Base-by-base conservation (phyloP, 2,888 invertebrate genomes). In the Rotaria magnacalcarata region DNA sequence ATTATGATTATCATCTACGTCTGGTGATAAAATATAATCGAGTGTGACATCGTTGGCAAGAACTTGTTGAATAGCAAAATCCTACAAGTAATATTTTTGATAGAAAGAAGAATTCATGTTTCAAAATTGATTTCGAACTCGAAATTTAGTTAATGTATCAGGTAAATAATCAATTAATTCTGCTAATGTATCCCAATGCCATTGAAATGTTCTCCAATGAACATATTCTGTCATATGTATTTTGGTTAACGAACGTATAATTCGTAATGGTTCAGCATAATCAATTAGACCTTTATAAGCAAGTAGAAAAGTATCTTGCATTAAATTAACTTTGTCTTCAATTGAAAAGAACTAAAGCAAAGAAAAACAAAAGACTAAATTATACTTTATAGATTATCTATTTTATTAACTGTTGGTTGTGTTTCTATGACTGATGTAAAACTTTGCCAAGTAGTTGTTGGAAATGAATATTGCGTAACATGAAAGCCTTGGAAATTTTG, bases 131-230 rank as follows among this genome's bases (percentile, higher is more conserved):
- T 84, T 50, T n/a, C n/a, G 19, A 24, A 86, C 86, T 34, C 74
- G 84, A 41, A 86, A 84, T 74, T 54, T 85, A 7, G 67, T 47
- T 4, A 67, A 67, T 67, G 74, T 84, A 43, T 84, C 50, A 11
- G 86, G 84, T 74, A 67, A 74, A 85, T 86, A 74, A 41, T 86
- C 86, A 14, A 86, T 41, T 47, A 86, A 54, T 34, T 84, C 43
- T 19, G 86, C 84, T 84, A 86, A 84, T n/a, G 43, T 86, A 43
- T 47, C 80, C 84, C 84, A 74, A 84, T 86, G 86, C 67, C 84
- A 86, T 54, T 67, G 27, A 74, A 86, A 86, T 86, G 86, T 86
- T 84, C 27, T 41, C 86, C 86, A 86, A 47, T 84, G 86, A 43
- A 86, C 85, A 74, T 84, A 86, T 34, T 84, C 41, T 58, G 54